These are phyloP conservation scores for Xestia xanthographa DNA, from an alignment of 2,888 invertebrate species.

Conservation along the genomic window DNA sequence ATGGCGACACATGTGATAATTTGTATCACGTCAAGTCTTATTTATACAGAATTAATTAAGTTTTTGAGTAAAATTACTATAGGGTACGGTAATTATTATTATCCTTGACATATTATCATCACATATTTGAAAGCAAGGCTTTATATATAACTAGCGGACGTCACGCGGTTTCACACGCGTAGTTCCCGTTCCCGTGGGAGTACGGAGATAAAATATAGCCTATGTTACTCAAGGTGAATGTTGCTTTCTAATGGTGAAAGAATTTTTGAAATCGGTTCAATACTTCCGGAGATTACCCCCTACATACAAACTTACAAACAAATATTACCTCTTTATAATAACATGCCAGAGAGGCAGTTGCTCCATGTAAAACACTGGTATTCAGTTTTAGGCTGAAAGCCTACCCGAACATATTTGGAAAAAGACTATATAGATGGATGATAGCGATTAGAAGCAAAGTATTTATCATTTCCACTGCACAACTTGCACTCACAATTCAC, in stretches of 20 bases:
- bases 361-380: neutral
- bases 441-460: neutral
- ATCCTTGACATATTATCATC: neutral
- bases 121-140: neutral
- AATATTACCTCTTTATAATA: too few species aligned
- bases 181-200: too few species aligned
- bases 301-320: too few species aligned
- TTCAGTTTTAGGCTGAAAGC: neutral
- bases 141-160: neutral
- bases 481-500: conserved; percentile 2
- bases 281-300: too few species aligned
- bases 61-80: too few species aligned
- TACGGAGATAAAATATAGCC: too few species aligned
- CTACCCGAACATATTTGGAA: neutral
- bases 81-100: too few species aligned
- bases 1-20: neutral
- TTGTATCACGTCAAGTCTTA: conserved; percentile 1
- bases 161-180: too few species aligned
- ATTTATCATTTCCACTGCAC: conserved; percentile 6
- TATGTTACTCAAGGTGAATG: too few species aligned
- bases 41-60: conserved; percentile 2
- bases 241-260: too few species aligned
- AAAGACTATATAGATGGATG: neutral
- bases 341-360: neutral
- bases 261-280: too few species aligned